Conservation (phyloP, 2,113 vertebrate species). For the Bos indicus region DNA sequence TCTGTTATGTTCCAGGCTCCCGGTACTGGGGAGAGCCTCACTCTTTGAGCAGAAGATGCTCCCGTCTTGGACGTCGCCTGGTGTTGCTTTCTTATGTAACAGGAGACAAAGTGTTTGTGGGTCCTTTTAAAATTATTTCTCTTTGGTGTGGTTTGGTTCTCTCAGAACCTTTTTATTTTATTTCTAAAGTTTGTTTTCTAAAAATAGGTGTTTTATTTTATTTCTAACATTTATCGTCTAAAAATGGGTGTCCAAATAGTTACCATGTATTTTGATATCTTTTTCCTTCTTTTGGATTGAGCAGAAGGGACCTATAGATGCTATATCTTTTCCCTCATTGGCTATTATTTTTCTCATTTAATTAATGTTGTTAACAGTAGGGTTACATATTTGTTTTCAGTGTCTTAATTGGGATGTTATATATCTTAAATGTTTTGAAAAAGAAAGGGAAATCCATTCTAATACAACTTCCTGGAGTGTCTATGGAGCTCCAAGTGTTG, state of each 20-base stretch:
- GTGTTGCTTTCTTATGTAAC: not conserved
- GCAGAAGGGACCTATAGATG: not conserved
- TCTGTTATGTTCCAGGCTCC: not conserved
- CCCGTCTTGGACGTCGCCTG: not conserved
- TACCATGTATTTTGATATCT: not conserved
- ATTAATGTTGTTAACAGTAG: not conserved
- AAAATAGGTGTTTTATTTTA: not conserved
- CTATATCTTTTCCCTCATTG: not conserved
- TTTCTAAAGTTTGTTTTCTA: not conserved
- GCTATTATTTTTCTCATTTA: not conserved
- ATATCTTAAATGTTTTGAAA: not conserved
- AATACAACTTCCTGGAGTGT: not conserved
- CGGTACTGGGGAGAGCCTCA: no score
- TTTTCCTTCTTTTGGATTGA: not conserved
- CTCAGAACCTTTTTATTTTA: not conserved
- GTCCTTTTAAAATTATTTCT: constrained; percentile 13
- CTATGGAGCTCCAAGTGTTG: not conserved
- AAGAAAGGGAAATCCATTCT: not conserved
- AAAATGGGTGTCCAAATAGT: not conserved
- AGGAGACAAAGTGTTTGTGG: not conserved
- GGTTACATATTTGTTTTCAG: not conserved
- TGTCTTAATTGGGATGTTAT: not conserved
- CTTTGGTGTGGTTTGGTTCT: not conserved
- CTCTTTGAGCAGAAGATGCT: not conserved
- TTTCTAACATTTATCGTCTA: not conserved